Conservation (phyloP, 2,797 vertebrate genomes). For the Echeneis naucrates region DNA sequence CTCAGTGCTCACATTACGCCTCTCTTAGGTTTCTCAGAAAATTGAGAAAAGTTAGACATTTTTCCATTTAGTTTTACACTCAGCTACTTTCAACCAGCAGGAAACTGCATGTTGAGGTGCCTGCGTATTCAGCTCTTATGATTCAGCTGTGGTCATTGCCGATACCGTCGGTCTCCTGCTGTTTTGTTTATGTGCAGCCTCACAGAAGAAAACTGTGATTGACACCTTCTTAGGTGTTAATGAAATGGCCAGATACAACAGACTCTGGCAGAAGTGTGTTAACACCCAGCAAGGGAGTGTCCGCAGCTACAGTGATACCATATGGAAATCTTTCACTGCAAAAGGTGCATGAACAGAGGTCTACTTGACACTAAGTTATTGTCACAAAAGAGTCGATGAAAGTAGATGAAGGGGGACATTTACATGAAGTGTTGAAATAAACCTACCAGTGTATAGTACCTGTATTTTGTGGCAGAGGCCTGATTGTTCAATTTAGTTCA, state of each 20-base stretch:
- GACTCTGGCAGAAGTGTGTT: slow-evolving; percentile 58
- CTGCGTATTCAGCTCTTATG: slow-evolving; percentile 25
- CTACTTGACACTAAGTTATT: slow-evolving; percentile 36
- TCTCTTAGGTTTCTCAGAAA: neutral
- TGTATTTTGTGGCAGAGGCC: slow-evolving; percentile 20
- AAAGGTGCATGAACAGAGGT: slow-evolving; percentile 19
- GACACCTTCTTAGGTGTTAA: slow-evolving; percentile 81
- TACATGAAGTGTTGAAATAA: slow-evolving; percentile 28
- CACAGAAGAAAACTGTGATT: slow-evolving; percentile 63
- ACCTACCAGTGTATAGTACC: slow-evolving; percentile 8
- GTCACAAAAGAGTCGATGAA: slow-evolving; percentile 31
- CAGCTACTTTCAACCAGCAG: slow-evolving; percentile 3
- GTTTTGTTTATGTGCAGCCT: slow-evolving; percentile 72
- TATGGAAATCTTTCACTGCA: slow-evolving; percentile 38
- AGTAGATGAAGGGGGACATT: slow-evolving; percentile 11
- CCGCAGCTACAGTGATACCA: slow-evolving; percentile 27
- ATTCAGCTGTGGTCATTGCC: neutral
- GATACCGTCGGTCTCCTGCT: slow-evolving; percentile 48
- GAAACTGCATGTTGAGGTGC: slow-evolving; percentile 18
- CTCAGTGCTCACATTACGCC: slow-evolving; percentile 1
- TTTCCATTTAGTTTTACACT: neutral
- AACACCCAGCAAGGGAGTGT: slow-evolving; percentile 49
- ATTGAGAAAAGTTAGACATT: neutral
- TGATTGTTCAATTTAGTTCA: slow-evolving; percentile 5
- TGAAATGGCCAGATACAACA: slow-evolving; percentile 74